A percentile compares a stretch with the other conserved stretches of the same genome.
These are phyloP conservation scores for Cromileptes altivelis DNA, from an alignment of 2,113 vertebrate genomes.

Conservation along the genomic window DNA sequence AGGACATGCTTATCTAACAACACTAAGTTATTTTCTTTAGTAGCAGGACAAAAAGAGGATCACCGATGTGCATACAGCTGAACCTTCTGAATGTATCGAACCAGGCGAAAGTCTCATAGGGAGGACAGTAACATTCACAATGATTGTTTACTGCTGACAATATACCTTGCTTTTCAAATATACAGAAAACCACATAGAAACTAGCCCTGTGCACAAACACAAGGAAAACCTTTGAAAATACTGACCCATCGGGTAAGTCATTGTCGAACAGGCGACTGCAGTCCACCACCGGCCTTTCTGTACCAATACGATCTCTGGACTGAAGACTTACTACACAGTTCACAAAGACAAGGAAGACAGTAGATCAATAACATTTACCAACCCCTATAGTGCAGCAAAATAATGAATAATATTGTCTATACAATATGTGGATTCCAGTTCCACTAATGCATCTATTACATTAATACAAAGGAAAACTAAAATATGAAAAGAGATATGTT, in stretches of 20 bases:
- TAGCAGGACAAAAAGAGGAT: not conserved
- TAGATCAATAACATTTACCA: conserved; percentile 8
- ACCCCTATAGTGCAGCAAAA: not conserved
- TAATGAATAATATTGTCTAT: not conserved
- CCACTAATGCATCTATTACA: not conserved
- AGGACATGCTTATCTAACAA: not conserved
- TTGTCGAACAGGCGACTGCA: conserved; percentile 97
- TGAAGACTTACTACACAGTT: conserved; percentile 92
- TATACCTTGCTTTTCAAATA: not conserved
- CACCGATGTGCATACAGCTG: not conserved
- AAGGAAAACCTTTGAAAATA: conserved; percentile 42
- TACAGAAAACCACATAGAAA: not conserved
- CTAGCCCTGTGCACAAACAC: not conserved
- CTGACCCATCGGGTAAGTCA: conserved; percentile 96
- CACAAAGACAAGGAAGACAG: conserved; percentile 16
- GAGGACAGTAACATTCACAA: not conserved
- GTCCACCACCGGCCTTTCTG: conserved; percentile 95
- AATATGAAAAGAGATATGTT: not conserved
- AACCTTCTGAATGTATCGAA: not conserved
- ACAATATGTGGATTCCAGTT: not conserved
- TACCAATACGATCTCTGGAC: conserved; percentile 95
- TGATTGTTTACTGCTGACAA: too few relatives aligned
- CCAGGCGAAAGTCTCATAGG: not conserved
- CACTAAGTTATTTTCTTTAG: not conserved
- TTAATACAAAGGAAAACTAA: not conserved